phyloP scores from a whole-genome alignment of 2,888 invertebrate species.

The Metellina segmentata region DNA sequence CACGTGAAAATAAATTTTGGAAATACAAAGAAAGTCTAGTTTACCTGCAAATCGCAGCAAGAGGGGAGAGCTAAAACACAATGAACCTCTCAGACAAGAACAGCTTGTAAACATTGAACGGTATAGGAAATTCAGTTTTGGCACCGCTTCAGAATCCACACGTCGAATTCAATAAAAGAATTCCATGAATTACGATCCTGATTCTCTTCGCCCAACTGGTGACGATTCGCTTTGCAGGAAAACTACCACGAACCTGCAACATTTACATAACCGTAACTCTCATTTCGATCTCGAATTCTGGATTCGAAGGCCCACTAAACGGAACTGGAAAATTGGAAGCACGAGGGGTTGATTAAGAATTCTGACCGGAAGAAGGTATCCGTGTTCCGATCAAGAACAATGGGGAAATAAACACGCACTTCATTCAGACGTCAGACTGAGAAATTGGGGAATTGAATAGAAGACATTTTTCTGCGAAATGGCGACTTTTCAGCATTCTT shows the following conservation, averaged over 20 bases:
- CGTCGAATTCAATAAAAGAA: conserved; percentile 10
- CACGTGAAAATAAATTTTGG: too few relatives aligned
- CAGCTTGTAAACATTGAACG: conserved; percentile 12
- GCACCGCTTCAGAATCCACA: not conserved
- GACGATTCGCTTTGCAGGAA: not conserved
- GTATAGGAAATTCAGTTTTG: conserved; percentile 8
- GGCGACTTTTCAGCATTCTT: conserved; percentile 20
- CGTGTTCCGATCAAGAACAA: conserved; percentile 33
- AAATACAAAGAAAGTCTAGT: not conserved
- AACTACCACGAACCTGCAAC: not conserved
- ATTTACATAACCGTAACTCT: not conserved
- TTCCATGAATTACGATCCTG: conserved; percentile 35
- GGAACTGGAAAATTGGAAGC: not conserved
- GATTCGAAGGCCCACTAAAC: not conserved
- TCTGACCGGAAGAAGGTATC: conserved; percentile 38
- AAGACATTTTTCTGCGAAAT: conserved; percentile 15
- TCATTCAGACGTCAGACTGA: conserved; percentile 12
- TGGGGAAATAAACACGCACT: conserved; percentile 13
- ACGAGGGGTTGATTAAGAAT: conserved; percentile 1
- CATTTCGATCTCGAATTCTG: not conserved
- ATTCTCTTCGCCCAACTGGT: conserved; percentile 19
- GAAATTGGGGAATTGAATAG: conserved; percentile 10
- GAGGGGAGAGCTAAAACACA: conserved; percentile 9
- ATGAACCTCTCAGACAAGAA: conserved; percentile 17
- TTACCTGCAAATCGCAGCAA: conserved; percentile 18